Evolutionary conservation across 2,113 vertebrate genomes (phyloP).

Genomic region (Isichthys henryi): DNA sequence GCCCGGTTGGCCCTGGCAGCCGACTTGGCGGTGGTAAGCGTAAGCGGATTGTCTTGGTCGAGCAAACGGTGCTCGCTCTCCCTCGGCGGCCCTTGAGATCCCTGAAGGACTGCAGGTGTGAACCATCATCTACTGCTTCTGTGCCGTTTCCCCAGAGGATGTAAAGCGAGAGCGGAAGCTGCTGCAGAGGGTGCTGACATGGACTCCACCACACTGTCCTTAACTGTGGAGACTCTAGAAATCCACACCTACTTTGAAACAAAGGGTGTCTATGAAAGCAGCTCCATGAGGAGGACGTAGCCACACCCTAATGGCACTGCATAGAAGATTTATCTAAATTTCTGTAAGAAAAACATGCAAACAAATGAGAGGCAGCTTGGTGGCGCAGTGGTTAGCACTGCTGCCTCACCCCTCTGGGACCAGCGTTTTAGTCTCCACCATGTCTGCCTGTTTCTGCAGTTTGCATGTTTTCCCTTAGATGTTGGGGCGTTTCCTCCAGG

Average conservation of each 20-base stretch:
- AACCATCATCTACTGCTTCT: background rate
- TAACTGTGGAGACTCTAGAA: background rate
- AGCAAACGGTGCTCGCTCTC: background rate
- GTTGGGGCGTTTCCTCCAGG: background rate
- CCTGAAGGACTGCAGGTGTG: background rate
- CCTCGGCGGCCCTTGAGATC: background rate
- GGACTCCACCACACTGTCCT: background rate
- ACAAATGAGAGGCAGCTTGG: background rate
- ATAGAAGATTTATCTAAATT: background rate
- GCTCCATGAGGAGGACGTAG: background rate
- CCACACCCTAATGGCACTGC: background rate
- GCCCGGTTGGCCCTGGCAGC: background rate
- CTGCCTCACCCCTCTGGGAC: background rate
- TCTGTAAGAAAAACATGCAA: background rate
- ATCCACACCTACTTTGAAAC: background rate
- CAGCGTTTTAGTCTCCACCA: background rate
- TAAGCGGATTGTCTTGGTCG: background rate
- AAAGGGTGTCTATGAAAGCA: background rate
- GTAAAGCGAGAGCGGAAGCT: background rate
- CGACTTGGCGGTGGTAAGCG: background rate
- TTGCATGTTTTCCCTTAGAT: background rate
- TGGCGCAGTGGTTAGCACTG: background rate
- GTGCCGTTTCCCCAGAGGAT: background rate
- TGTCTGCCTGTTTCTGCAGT: background rate
- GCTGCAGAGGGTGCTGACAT: background rate